phyloP scores from a whole-genome alignment of 2,888 invertebrate genomes.

The Eilema griseolum region DNA sequence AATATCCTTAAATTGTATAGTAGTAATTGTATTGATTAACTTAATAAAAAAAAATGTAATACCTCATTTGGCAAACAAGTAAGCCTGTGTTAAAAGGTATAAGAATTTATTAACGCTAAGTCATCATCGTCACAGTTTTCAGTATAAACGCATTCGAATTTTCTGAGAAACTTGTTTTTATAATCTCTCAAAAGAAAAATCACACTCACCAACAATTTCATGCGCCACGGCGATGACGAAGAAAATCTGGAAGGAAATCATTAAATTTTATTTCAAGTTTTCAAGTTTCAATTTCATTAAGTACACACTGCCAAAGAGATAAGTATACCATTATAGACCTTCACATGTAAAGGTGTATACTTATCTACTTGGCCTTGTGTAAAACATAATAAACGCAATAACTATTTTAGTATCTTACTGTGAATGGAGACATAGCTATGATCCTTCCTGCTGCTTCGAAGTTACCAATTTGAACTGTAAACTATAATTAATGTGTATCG shows the following conservation, averaged over 20 bases:
- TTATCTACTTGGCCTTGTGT: too few species aligned
- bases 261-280: not conserved
- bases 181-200: conserved; percentile 21
- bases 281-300: not conserved
- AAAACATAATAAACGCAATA: not conserved
- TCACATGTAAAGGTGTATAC: too few species aligned
- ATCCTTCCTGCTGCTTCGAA: conserved; percentile 56
- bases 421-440: conserved; percentile 74
- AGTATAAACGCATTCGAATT: too few species aligned
- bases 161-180: not conserved
- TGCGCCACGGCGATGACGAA: conserved; percentile 81
- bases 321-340: too few species aligned
- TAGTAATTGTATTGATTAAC: too few species aligned
- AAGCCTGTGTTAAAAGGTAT: too few species aligned
- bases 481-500: conserved; percentile 68
- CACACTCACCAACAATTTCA: conserved; percentile 77
- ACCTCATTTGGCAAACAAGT: too few species aligned
- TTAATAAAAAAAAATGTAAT: too few species aligned
- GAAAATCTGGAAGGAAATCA: conserved; percentile 70
- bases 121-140: not conserved
- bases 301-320: too few species aligned
- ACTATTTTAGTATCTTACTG: conserved; percentile 67
- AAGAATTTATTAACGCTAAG: not conserved
- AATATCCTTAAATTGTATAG: too few species aligned
- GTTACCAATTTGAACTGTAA: conserved; percentile 61